phyloP scores from a whole-genome alignment of 2,888 invertebrate genomes.

The Plebejus melissa region DNA sequence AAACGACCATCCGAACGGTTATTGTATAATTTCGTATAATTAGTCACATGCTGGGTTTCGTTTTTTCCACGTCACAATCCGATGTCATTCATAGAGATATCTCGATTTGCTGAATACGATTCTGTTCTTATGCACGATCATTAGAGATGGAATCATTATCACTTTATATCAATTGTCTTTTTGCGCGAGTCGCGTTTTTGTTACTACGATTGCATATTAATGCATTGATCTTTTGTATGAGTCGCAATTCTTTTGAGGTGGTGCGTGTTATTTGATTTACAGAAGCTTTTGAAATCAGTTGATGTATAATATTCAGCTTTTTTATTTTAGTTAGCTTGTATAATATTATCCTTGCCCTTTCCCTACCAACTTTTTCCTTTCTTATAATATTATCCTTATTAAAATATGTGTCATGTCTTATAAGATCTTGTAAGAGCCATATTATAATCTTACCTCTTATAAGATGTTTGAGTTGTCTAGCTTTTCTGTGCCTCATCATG shows the following conservation, averaged over 20 bases:
- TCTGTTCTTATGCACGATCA: slow-evolving; percentile 40
- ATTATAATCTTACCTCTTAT: neutral
- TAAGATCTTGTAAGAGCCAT: neutral
- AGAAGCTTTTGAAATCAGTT: neutral
- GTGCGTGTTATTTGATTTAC: neutral
- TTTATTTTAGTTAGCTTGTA: too few species aligned
- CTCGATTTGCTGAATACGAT: slow-evolving; percentile 34
- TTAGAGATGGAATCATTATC: slow-evolving; percentile 43
- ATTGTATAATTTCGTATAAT: slow-evolving; percentile 75
- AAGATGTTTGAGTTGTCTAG: too few species aligned
- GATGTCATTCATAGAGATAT: slow-evolving; percentile 59
- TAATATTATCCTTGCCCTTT: too few species aligned
- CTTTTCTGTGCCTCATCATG: neutral
- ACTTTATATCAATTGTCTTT: slow-evolving; percentile 20
- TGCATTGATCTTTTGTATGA: slow-evolving; percentile 1
- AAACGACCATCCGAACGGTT: slow-evolving; percentile 55
- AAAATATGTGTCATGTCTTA: neutral
- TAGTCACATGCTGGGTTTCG: slow-evolving; percentile 63
- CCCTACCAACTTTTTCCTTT: too few species aligned
- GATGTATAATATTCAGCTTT: neutral
- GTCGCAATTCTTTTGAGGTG: neutral
- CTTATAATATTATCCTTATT: too few species aligned
- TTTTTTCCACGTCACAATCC: slow-evolving; percentile 32
- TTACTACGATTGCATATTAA: slow-evolving; percentile 1
- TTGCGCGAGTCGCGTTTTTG: neutral